Conservation (phyloP, 2,888 invertebrate genomes). For the Scaptomyza reducta region DNA sequence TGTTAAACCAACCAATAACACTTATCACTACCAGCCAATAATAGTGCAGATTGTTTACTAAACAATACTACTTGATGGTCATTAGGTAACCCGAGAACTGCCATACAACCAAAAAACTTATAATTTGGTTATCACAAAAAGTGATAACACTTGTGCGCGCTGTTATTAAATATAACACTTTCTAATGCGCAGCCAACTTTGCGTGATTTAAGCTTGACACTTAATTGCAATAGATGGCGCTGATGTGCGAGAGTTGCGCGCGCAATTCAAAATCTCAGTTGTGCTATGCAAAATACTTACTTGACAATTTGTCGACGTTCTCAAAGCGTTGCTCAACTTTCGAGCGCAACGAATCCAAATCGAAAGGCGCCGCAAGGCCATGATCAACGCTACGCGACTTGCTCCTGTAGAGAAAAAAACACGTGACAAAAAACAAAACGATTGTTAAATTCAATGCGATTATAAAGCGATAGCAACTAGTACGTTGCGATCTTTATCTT, state of each 20-base stretch:
- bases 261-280: constrained; percentile 10
- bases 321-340: constrained; percentile 95
- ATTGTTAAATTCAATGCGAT: constrained; percentile 50
- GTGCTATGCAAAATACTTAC: constrained; percentile 75
- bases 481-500: constrained; percentile 71
- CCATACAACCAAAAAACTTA: not conserved
- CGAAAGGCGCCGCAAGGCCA: constrained; percentile 93
- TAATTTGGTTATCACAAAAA: not conserved
- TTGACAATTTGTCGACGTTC: constrained; percentile 88
- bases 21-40: not conserved
- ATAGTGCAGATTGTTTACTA: not conserved
- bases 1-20: not conserved
- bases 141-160: constrained; percentile 17
- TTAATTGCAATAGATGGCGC: constrained; percentile 38
- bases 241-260: constrained; percentile 16
- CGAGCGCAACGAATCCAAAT: constrained; percentile 92
- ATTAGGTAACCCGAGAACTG: not conserved
- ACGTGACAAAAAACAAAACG: constrained; percentile 32
- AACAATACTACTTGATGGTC: not conserved
- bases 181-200: constrained; percentile 42
- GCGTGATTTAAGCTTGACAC: constrained; percentile 1
- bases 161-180: constrained; percentile 10
- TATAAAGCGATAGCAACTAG: constrained; percentile 58
- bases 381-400: constrained; percentile 96
- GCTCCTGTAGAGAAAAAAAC: constrained; percentile 88